Evolutionary conservation across 2,888 invertebrate genomes (phyloP).

Genomic region (Seira musarum): DNA sequence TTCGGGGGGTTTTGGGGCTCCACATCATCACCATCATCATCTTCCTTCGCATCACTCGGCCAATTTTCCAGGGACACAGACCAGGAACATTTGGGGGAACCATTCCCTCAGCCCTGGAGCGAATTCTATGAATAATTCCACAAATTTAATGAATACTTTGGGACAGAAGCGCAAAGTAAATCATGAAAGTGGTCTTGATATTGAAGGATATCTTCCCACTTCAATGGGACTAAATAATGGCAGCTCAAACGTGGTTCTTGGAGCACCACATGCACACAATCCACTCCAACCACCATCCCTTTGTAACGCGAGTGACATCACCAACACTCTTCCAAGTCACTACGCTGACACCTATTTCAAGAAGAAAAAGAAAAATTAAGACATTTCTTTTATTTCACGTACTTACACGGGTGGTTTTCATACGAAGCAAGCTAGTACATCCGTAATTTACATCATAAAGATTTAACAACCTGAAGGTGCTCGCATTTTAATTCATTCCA

Average conservation of each 20-base stretch:
- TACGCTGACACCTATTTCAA: conserved; percentile 75
- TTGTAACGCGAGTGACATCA: conserved; percentile 69
- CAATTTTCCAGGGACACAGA: conserved; percentile 66
- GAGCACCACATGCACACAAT: conserved; percentile 41
- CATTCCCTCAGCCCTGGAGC: conserved; percentile 69
- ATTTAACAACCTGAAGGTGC: no score
- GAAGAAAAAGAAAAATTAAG: conserved; percentile 72
- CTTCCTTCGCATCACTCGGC: conserved; percentile 69
- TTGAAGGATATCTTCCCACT: conserved; percentile 60
- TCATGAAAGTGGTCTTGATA: conserved; percentile 74
- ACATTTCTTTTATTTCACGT: no score
- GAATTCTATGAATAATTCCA: conserved; percentile 61
- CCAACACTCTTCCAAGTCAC: conserved; percentile 76
- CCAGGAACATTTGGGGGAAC: conserved; percentile 68
- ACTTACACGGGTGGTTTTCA: no score
- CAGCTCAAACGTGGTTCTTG: conserved; percentile 32
- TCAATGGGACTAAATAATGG: conserved; percentile 35
- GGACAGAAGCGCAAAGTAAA: conserved; percentile 72
- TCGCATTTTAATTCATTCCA: no score
- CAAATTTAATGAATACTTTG: conserved; percentile 70
- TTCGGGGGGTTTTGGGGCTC: conserved; percentile 67
- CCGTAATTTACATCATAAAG: no score
- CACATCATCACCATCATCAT: conserved; percentile 55
- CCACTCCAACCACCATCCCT: conserved; percentile 35
- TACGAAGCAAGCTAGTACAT: no score